Percentiles rank a stretch among this genome's conserved stretches.
Evolutionary conservation across 2,797 vertebrate species (phyloP).

Genomic region (Rhinella marina): DNA sequence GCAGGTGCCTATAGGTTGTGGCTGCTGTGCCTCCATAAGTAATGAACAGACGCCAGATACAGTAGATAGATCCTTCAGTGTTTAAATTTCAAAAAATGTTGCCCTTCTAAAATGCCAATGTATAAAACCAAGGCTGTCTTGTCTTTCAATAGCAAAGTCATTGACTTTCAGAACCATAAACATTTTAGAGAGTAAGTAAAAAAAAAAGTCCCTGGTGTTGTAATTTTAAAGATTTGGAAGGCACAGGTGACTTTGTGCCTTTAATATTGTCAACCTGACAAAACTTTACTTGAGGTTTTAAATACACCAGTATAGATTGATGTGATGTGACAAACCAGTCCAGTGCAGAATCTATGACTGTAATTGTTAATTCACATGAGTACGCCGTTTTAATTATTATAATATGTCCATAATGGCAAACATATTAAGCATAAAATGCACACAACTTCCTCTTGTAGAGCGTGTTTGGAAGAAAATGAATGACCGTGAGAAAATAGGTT

Average conservation of each 20-base stretch:
- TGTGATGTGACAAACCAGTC: conserved; percentile 25
- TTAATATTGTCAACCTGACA: background rate
- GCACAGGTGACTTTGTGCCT: background rate
- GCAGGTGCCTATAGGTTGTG: too few species aligned
- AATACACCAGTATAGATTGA: background rate
- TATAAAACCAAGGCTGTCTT: background rate
- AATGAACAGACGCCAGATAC: too few species aligned
- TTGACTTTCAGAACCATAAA: background rate
- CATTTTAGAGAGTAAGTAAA: background rate
- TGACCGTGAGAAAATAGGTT: conserved; percentile 67
- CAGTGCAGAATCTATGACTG: conserved; percentile 9
- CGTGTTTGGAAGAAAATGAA: conserved; percentile 64
- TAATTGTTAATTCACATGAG: conserved; percentile 24
- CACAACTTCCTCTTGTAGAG: conserved; percentile 61
- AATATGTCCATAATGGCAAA: conserved; percentile 20
- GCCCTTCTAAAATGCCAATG: background rate
- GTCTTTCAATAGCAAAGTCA: background rate
- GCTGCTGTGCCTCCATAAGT: too few species aligned
- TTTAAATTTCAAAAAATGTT: background rate
- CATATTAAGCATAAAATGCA: conserved; percentile 31
- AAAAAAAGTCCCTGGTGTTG: background rate
- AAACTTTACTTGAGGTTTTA: conserved; percentile 19
- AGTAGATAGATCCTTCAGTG: too few species aligned
- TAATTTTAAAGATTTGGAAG: background rate
- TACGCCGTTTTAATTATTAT: conserved; percentile 27